A percentile compares a stretch with the other conserved stretches of the same genome.
These are phyloP conservation scores for Zapornia atra DNA, from an alignment of 2,113 vertebrate genomes.

Conservation along the genomic window DNA sequence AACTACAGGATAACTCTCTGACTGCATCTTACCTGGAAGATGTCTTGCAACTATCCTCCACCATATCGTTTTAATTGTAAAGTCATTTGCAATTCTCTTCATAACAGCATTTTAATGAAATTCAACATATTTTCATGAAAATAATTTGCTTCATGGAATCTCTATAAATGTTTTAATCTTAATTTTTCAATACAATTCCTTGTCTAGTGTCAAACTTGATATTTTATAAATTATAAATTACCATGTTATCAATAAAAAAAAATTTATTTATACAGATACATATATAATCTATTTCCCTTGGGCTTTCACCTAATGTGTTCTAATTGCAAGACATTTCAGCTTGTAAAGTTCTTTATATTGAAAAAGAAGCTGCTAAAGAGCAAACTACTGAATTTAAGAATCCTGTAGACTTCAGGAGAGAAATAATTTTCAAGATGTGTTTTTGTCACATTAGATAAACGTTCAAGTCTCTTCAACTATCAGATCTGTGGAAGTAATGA, in stretches of 20 bases:
- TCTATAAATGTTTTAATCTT: background rate
- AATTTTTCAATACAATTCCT: background rate
- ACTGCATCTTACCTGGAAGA: background rate
- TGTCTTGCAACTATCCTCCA: background rate
- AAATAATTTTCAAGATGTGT: fast-evolving
- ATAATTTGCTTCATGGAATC: background rate
- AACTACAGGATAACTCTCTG: background rate
- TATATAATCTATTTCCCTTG: background rate
- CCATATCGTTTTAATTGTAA: background rate
- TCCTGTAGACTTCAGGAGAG: background rate
- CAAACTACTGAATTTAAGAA: background rate
- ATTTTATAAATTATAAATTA: background rate
- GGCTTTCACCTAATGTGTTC: background rate
- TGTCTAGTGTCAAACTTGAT: background rate
- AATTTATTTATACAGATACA: too few relatives aligned
- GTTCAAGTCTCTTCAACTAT: background rate
- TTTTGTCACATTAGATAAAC: background rate
- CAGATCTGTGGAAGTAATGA: background rate
- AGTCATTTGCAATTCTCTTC: background rate
- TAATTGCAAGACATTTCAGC: background rate
- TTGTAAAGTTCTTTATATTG: background rate
- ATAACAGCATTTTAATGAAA: background rate
- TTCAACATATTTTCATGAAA: background rate
- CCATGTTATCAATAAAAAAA: background rate
- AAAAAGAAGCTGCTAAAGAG: background rate